A percentile compares a stretch with the other conserved stretches of the same genome.
Evolutionary conservation across 2,888 invertebrate species (phyloP).

Genomic region (Schizaphis graminum): DNA sequence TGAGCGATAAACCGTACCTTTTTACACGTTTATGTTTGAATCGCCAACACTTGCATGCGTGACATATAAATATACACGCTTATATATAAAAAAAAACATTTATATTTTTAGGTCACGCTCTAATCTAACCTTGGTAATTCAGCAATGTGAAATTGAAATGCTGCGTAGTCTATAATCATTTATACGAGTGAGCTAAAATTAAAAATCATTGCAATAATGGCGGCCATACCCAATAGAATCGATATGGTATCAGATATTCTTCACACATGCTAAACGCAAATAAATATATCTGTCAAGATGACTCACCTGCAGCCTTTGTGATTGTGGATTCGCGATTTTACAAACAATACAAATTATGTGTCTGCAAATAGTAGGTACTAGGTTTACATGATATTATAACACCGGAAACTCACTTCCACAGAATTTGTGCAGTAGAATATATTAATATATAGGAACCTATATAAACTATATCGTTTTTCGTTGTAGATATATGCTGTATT

Average conservation of each 20-base stretch:
- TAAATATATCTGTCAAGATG: neutral
- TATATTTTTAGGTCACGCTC: neutral
- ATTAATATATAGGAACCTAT: neutral
- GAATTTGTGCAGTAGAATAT: neutral
- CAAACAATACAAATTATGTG: no score
- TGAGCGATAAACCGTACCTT: neutral
- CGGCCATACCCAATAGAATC: neutral
- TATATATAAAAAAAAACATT: neutral
- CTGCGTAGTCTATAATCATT: neutral
- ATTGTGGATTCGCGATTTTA: no score
- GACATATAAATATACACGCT: neutral
- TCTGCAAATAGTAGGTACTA: no score
- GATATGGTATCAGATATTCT: neutral
- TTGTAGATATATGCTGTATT: neutral
- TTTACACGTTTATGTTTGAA: neutral
- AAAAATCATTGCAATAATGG: neutral
- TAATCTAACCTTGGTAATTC: neutral
- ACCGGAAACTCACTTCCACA: neutral
- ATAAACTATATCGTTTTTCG: neutral
- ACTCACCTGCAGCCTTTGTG: no score
- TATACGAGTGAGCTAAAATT: neutral
- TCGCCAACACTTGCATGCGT: neutral
- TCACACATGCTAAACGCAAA: neutral
- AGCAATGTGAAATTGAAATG: neutral
- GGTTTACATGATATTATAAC: no score